Evolutionary conservation across 2,113 vertebrate genomes (phyloP).

Genomic region (Condylura cristata): DNA sequence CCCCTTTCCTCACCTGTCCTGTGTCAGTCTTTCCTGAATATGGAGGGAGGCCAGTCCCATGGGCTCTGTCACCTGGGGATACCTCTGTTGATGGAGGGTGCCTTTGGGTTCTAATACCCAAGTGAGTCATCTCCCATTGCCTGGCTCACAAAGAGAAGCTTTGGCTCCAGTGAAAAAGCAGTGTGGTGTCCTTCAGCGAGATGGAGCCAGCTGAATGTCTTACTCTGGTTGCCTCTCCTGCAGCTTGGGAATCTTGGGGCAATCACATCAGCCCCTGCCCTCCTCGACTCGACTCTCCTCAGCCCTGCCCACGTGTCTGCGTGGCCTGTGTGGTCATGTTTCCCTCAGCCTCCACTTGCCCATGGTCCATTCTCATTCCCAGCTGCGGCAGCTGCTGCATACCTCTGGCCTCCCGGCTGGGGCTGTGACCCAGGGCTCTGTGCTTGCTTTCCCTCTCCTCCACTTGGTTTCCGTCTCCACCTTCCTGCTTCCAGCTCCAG

Average conservation of each 20-base stretch:
- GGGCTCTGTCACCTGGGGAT: neutral
- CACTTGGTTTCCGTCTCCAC: neutral
- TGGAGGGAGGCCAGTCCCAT: neutral
- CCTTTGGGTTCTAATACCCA: neutral
- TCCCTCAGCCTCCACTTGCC: neutral
- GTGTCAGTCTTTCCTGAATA: neutral
- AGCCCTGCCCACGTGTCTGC: neutral
- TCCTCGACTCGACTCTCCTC: neutral
- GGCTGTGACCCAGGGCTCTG: neutral
- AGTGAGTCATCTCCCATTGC: neutral
- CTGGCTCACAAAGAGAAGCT: neutral
- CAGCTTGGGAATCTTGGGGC: neutral
- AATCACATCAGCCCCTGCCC: neutral
- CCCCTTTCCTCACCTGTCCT: neutral
- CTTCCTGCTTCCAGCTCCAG: neutral
- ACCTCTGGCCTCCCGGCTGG: neutral
- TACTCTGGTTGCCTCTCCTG: neutral
- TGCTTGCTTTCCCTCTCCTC: neutral
- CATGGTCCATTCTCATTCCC: neutral
- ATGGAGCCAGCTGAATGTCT: neutral
- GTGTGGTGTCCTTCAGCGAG: neutral
- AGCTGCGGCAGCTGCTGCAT: neutral
- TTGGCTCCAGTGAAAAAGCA: neutral
- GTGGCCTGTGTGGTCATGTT: neutral
- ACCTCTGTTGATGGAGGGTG: neutral